phyloP scores from a whole-genome alignment of 2,888 invertebrate species.

The Hirtodrosophila cameraria region DNA sequence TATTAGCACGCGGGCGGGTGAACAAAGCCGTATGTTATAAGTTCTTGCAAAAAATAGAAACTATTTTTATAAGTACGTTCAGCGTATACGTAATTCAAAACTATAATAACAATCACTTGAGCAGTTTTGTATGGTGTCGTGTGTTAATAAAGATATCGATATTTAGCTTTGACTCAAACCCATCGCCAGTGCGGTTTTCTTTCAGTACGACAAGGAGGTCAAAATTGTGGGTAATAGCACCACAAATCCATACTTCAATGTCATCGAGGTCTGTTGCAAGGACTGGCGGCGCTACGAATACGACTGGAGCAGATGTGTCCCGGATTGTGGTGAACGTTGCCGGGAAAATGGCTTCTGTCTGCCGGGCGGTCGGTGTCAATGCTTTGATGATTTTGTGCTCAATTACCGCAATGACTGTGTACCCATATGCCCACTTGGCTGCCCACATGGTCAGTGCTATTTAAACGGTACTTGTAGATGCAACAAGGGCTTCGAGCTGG shows the following conservation, averaged over 20 bases:
- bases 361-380: slow-evolving; percentile 82
- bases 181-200: slow-evolving; percentile 78
- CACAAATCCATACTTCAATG: slow-evolving; percentile 84
- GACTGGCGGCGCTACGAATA: slow-evolving; percentile 89
- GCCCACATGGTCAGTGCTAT: slow-evolving; percentile 82
- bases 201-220: slow-evolving; percentile 81
- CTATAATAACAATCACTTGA: too few species aligned
- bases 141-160: too few species aligned
- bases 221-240: slow-evolving; percentile 84
- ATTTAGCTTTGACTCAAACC: too few species aligned
- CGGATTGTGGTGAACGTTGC: slow-evolving; percentile 83
- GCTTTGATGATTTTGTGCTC: slow-evolving; percentile 80
- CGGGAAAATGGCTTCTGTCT: slow-evolving; percentile 85
- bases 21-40: too few species aligned
- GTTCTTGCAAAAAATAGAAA: too few species aligned
- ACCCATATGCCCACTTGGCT: slow-evolving; percentile 79
- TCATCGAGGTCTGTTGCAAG: slow-evolving; percentile 89
- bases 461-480: slow-evolving; percentile 82
- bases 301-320: slow-evolving; percentile 85
- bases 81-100: too few species aligned
- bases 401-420: slow-evolving; percentile 79
- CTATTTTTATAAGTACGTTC: too few species aligned
- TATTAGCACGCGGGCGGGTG: too few species aligned
- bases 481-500: slow-evolving; percentile 81
- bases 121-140: too few species aligned